Conservation (phyloP, 2,797 vertebrate species). For the Centropyge bicolor region DNA sequence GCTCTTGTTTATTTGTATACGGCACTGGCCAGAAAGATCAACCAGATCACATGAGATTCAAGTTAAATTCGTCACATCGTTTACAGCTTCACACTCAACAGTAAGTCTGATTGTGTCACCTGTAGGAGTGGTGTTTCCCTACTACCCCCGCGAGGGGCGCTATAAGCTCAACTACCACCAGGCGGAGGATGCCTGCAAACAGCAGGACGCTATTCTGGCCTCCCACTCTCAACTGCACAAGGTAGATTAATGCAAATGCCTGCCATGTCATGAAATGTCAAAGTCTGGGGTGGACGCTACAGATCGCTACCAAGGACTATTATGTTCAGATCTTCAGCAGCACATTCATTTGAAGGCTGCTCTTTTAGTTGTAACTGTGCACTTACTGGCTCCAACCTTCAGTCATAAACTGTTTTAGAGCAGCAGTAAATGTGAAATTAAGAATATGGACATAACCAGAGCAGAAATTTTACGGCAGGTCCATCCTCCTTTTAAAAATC, state of each 20-base stretch:
- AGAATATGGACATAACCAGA: constrained; percentile 18
- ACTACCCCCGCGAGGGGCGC: constrained; percentile 92
- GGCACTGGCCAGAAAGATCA: background rate
- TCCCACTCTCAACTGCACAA: constrained; percentile 93
- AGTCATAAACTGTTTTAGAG: constrained; percentile 34
- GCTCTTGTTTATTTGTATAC: background rate
- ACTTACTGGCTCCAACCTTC: background rate
- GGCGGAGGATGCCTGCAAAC: constrained; percentile 89
- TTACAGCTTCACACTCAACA: constrained; percentile 1
- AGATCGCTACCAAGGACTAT: background rate
- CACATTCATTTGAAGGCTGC: background rate
- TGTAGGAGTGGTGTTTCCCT: constrained; percentile 95
- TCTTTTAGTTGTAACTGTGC: background rate
- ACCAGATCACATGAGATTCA: background rate
- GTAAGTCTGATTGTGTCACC: constrained; percentile 20
- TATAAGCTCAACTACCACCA: constrained; percentile 94
- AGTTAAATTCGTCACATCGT: background rate
- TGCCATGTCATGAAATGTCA: too few species aligned
- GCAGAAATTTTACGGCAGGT: constrained; percentile 25
- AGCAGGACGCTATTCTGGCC: constrained; percentile 94
- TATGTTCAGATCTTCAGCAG: background rate
- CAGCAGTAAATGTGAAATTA: constrained; percentile 33
- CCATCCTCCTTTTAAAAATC: constrained; percentile 29
- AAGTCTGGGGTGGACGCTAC: background rate
- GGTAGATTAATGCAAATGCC: constrained; percentile 30